Percentiles rank a stretch among this genome's conserved stretches.
These are phyloP conservation scores for Platerodrilus igneus DNA, from an alignment of 2,888 invertebrate genomes.

Conservation along the genomic window DNA sequence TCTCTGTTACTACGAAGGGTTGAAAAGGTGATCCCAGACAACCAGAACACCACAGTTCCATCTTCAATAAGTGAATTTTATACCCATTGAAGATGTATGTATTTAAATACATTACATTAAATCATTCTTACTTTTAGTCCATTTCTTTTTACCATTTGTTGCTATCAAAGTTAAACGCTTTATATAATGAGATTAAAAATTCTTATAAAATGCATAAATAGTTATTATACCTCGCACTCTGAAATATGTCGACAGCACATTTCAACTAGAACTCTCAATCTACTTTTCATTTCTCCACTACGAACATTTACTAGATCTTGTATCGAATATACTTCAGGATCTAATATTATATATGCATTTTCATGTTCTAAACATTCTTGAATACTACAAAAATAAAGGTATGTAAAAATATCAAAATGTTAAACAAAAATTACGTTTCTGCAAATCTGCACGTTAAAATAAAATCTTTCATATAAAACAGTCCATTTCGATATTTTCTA, in stretches of 20 bases:
- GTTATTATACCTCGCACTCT: constrained; percentile 43
- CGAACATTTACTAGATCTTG: constrained; percentile 64
- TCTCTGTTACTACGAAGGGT: no score
- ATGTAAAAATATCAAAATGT: neutral
- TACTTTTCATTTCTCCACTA: constrained; percentile 55
- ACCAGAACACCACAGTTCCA: no score
- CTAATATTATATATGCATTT: constrained; percentile 56
- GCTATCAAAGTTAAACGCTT: neutral
- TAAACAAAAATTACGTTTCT: constrained; percentile 50
- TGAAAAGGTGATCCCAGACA: no score
- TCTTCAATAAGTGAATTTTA: no score
- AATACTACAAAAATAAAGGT: constrained; percentile 46
- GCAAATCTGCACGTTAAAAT: constrained; percentile 66
- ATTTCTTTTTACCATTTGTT: neutral
- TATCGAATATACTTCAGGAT: constrained; percentile 68
- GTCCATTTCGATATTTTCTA: constrained; percentile 58
- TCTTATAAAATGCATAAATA: neutral
- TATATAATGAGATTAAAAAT: neutral
- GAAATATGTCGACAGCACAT: constrained; percentile 58
- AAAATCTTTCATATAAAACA: constrained; percentile 67
- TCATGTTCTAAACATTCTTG: constrained; percentile 55
- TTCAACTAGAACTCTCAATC: constrained; percentile 55
- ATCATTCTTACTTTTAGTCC: no score
- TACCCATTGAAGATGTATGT: no score
- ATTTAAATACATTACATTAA: no score